These are phyloP conservation scores for Phyllotreta cruciferae DNA, from an alignment of 2,888 invertebrate genomes.

Conservation along the genomic window DNA sequence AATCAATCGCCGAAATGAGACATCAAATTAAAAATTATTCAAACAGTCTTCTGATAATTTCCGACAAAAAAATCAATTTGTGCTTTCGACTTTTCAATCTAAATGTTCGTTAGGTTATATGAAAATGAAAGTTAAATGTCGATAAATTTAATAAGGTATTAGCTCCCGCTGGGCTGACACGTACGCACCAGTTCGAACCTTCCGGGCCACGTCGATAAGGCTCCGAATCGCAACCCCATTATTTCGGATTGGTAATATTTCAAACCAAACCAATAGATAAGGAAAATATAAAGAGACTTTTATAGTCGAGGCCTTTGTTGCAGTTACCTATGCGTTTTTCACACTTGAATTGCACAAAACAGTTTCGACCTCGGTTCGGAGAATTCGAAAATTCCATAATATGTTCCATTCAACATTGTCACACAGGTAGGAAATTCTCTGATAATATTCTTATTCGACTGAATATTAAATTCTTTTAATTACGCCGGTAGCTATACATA, in stretches of 20 bases:
- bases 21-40: conserved; percentile 21
- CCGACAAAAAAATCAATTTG: conserved; percentile 29
- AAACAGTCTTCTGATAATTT: conserved; percentile 14
- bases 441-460: no score
- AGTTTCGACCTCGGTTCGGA: conserved; percentile 34
- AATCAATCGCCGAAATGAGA: conserved; percentile 15
- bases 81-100: conserved; percentile 30
- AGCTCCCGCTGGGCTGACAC: conserved; percentile 29
- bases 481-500: no score
- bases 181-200: background rate
- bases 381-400: conserved; percentile 35
- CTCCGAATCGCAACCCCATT: background rate
- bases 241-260: conserved; percentile 20
- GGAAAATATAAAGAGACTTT: conserved; percentile 29
- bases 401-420: conserved; percentile 24
- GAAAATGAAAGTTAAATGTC: conserved; percentile 36
- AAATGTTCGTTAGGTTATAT: conserved; percentile 32
- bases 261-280: conserved; percentile 25
- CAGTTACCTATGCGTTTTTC: conserved; percentile 45
- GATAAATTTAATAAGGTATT: conserved; percentile 35
- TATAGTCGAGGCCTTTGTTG: conserved; percentile 44
- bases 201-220: conserved; percentile 6
- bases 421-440: conserved; percentile 16
- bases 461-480: no score
- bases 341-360: conserved; percentile 53